Conservation (phyloP, 2,797 vertebrate species). For the Spinus pinus region DNA sequence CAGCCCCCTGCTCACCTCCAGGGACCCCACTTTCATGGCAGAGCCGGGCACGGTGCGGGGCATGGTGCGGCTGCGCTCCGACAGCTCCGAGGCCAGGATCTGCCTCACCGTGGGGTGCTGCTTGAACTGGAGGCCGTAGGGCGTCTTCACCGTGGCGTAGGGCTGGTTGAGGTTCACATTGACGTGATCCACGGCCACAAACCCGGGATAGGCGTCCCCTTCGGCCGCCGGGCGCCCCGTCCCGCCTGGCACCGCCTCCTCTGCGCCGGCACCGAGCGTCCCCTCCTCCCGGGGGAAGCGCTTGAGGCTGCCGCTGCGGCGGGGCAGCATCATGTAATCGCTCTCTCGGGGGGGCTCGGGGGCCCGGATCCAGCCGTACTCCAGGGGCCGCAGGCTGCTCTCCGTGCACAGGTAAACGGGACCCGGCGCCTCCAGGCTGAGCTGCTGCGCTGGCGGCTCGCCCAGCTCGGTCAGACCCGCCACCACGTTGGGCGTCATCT, state of each 20-base stretch:
- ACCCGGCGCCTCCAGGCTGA: conserved; percentile 83
- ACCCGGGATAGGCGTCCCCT: conserved; percentile 88
- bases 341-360: conserved; percentile 85
- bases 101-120: conserved; percentile 90
- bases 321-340: conserved; percentile 97
- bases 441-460: conserved; percentile 83
- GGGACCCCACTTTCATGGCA: conserved; percentile 89
- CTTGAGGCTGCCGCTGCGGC: conserved; percentile 91
- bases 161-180: conserved; percentile 90
- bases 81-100: conserved; percentile 87
- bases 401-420: conserved; percentile 95
- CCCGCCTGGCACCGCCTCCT: conserved; percentile 82
- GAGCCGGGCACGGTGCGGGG: conserved; percentile 93
- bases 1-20: conserved; percentile 86
- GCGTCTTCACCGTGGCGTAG: conserved; percentile 92
- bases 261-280: conserved; percentile 81
- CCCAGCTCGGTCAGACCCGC: conserved; percentile 85
- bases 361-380: conserved; percentile 86
- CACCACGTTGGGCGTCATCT: conserved; percentile 77
- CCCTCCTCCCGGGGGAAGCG: conserved; percentile 86
- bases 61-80: conserved; percentile 95
- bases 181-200: conserved; percentile 88
- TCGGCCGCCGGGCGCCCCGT: conserved; percentile 83
- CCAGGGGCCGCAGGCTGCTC: conserved; percentile 82
- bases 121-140: conserved; percentile 93